Evolutionary conservation across 2,113 vertebrate genomes (phyloP), one percentile per base, ranked within the genome.

Genomic region (Siniperca knerii): DNA sequence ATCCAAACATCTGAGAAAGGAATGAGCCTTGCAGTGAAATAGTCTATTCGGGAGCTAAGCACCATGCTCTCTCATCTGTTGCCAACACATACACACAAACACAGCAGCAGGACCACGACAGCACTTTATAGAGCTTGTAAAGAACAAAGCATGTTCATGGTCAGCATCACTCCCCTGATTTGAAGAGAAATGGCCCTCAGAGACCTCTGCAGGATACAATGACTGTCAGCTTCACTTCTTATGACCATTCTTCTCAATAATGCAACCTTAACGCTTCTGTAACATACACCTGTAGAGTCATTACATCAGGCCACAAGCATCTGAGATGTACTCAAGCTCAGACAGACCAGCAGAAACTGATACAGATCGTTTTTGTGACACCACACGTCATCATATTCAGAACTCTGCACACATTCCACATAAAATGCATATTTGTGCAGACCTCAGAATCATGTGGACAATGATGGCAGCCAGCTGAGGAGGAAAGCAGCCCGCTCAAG

Each of bases 1-100:
- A 92, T 91, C 87, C 89, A 92, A 92, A 95, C 89, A 92, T 92
- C 86, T 93, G 92, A 92, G 77, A 89, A 80, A 84, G 79, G 80
- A 94, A 92, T 89, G 85, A 89, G 73, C 37, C 60, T 79, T 70
- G 68, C 55, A 46, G 65, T 64, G 69, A 89, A 90, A 80, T 48
- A 7, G 18, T 77, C 85, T 75, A 64, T 86, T 92, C 52, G 60
- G 81, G 66, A 87, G 82, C 70, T 78, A 72, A 90, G 71, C 82
- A 44, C 67, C 4, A 3, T 3, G 37, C 55, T 42, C 84, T 91
- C 64, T 90, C 65, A 92, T 92, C 80, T 84, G 37, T 7, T 72
- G 91, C 88, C 93, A 94, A 79, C 58, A 44, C 54, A 87, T 35
- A 80, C 70, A 71, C 44, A 50, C 64, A 84, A 83, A 87, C 71